phyloP scores from a whole-genome alignment of 2,113 vertebrate genomes.

The Epinephelus fuscoguttatus region DNA sequence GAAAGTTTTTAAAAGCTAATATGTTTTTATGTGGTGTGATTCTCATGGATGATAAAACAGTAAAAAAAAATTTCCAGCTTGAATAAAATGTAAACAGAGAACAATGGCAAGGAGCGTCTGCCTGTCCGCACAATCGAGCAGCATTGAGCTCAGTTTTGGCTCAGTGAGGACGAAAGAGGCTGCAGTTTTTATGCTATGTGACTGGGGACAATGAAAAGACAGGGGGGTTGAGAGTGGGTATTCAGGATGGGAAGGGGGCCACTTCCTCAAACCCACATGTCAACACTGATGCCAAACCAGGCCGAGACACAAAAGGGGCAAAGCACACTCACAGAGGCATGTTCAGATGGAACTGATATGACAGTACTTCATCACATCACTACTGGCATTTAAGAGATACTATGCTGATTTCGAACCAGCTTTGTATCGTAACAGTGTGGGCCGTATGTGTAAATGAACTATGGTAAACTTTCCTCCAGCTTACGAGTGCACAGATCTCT shows the following conservation, averaged over 20 bases:
- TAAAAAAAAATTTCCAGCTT: background rate
- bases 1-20: background rate
- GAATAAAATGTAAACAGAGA: conserved; percentile 7
- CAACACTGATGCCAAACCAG: conserved; percentile 44
- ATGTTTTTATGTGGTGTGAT: too few species aligned
- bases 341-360: conserved; percentile 46
- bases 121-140: conserved; percentile 51
- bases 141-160: conserved; percentile 57
- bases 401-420: too few species aligned
- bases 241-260: conserved; percentile 43
- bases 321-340: conserved; percentile 4
- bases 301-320: conserved; percentile 40
- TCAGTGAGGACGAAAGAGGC: conserved; percentile 55
- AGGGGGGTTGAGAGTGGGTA: conserved; percentile 50
- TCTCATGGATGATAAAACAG: too few species aligned
- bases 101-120: conserved; percentile 34
- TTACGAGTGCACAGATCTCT: too few species aligned
- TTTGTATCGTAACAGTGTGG: too few species aligned
- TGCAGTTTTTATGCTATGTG: conserved; percentile 69
- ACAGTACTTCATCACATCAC: conserved; percentile 6
- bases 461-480: too few species aligned
- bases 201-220: conserved; percentile 74
- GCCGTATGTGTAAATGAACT: too few species aligned
- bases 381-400: background rate
- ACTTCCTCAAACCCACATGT: conserved; percentile 68